Percentiles rank a stretch among this genome's conserved stretches.
These are phyloP conservation scores for Enteromius trimaculatus DNA, from an alignment of 2,797 vertebrate species.

Conservation along the genomic window DNA sequence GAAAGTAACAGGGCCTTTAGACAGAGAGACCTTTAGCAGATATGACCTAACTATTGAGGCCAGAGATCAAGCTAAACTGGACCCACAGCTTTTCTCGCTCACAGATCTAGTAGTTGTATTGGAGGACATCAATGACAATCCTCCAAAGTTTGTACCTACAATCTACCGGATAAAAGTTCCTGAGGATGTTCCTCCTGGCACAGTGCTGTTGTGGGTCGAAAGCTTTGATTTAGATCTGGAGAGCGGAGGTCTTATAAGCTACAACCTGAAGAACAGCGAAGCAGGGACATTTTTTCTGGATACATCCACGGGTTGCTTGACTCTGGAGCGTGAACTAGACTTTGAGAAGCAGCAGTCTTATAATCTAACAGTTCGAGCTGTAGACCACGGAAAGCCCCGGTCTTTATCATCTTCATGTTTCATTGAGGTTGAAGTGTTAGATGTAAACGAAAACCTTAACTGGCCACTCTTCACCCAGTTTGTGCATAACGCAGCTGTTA, in stretches of 20 bases:
- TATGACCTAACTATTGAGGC: constrained; percentile 88
- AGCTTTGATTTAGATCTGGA: constrained; percentile 87
- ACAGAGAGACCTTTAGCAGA: constrained; percentile 84
- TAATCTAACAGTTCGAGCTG: constrained; percentile 89
- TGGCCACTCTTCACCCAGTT: constrained; percentile 86
- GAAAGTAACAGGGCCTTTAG: constrained; percentile 79
- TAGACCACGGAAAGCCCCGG: constrained; percentile 86
- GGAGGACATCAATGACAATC: constrained; percentile 92
- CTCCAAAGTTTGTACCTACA: constrained; percentile 86
- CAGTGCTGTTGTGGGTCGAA: constrained; percentile 88
- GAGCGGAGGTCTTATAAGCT: constrained; percentile 84
- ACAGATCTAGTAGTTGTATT: constrained; percentile 83
- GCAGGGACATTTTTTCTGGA: constrained; percentile 85
- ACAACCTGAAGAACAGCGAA: constrained; percentile 83
- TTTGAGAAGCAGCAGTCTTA: constrained; percentile 87
- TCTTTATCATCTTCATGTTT: constrained; percentile 90
- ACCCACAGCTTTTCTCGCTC: constrained; percentile 82
- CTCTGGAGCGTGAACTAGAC: constrained; percentile 89
- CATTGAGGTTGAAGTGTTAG: constrained; percentile 87
- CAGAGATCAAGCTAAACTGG: constrained; percentile 83
- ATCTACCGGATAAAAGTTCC: constrained; percentile 85
- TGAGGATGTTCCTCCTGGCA: constrained; percentile 88
- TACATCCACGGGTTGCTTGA: constrained; percentile 82
- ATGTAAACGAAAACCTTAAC: constrained; percentile 94
- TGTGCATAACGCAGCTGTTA: constrained; percentile 83